These are phyloP conservation scores for Dunckerocampus dactyliophorus DNA, from an alignment of 2,113 vertebrate genomes.

Conservation along the genomic window DNA sequence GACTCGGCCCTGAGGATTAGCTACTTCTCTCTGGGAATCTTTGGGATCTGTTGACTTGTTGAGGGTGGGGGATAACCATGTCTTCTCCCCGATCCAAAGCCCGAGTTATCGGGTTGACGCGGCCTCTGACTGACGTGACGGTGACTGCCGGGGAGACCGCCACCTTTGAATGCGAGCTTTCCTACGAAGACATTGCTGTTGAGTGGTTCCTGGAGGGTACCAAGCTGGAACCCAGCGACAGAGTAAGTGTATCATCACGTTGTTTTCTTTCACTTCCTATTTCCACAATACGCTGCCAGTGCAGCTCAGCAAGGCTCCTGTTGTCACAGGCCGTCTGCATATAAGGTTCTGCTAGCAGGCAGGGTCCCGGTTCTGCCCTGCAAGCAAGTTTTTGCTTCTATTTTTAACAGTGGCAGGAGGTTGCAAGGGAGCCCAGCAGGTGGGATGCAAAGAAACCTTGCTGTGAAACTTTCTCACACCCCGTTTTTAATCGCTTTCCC, in stretches of 20 bases:
- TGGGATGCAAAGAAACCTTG: conserved; percentile 50
- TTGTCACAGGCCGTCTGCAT: conserved; percentile 35
- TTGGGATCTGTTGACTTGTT: conserved; percentile 25
- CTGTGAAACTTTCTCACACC: background rate
- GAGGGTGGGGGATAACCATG: conserved; percentile 68
- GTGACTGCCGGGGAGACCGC: conserved; percentile 94
- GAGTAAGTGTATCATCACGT: conserved; percentile 74
- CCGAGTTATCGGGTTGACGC: conserved; percentile 82
- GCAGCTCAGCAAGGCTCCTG: background rate
- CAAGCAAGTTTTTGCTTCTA: conserved; percentile 68
- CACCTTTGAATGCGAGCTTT: conserved; percentile 94
- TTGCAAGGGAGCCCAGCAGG: conserved; percentile 47
- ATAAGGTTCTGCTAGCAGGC: conserved; percentile 69
- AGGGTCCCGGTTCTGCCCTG: conserved; percentile 64
- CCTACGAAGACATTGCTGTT: conserved; percentile 89
- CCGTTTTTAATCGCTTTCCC: background rate
- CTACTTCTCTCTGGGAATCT: conserved; percentile 46
- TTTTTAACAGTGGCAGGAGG: conserved; percentile 68
- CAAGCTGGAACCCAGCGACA: conserved; percentile 89
- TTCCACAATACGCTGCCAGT: background rate
- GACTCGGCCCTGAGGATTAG: conserved; percentile 65
- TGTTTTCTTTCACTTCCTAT: conserved; percentile 18
- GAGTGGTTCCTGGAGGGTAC: conserved; percentile 91
- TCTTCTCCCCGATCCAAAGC: conserved; percentile 86
- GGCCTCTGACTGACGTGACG: conserved; percentile 87